These are phyloP conservation scores for Agriopis marginaria DNA, from an alignment of 2,888 invertebrate genomes.

Conservation along the genomic window DNA sequence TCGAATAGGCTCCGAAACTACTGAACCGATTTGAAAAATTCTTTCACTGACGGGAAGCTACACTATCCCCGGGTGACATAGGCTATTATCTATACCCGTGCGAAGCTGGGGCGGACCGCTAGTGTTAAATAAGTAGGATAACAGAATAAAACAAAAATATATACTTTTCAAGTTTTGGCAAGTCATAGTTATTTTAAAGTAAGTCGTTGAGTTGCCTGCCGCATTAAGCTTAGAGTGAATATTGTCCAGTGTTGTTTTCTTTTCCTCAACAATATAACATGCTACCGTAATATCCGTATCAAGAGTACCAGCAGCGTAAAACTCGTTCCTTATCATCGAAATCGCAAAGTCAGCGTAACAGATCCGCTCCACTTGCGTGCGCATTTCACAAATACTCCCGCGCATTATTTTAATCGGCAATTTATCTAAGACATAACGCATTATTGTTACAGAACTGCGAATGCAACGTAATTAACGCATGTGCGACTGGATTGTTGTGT, in stretches of 20 bases:
- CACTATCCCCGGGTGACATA: too few relatives aligned
- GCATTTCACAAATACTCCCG: constrained; percentile 52
- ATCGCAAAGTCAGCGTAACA: constrained; percentile 43
- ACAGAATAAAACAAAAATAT: too few relatives aligned
- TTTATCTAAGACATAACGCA: constrained; percentile 64
- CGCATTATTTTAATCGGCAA: constrained; percentile 56
- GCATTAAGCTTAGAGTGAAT: not conserved
- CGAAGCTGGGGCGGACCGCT: too few relatives aligned
- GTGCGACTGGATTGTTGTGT: constrained; percentile 45
- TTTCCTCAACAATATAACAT: not conserved
- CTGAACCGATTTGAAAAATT: too few relatives aligned
- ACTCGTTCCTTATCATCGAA: constrained; percentile 23
- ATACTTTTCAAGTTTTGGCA: too few relatives aligned
- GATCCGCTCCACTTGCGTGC: constrained; percentile 57
- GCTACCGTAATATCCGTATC: constrained; percentile 2
- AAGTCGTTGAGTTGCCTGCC: too few relatives aligned
- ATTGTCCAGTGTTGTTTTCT: not conserved
- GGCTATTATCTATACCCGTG: too few relatives aligned
- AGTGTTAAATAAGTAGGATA: too few relatives aligned
- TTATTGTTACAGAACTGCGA: constrained; percentile 56
- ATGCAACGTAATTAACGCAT: constrained; percentile 44
- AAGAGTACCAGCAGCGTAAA: constrained; percentile 10
- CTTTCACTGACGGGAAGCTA: too few relatives aligned
- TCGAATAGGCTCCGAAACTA: too few relatives aligned
- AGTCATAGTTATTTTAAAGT: too few relatives aligned